Evolutionary conservation across 1,140 invertebrate genomes (phyloP), one percentile per base, ranked within the genome.

Genomic region (Anoplolepis gracilipes): DNA sequence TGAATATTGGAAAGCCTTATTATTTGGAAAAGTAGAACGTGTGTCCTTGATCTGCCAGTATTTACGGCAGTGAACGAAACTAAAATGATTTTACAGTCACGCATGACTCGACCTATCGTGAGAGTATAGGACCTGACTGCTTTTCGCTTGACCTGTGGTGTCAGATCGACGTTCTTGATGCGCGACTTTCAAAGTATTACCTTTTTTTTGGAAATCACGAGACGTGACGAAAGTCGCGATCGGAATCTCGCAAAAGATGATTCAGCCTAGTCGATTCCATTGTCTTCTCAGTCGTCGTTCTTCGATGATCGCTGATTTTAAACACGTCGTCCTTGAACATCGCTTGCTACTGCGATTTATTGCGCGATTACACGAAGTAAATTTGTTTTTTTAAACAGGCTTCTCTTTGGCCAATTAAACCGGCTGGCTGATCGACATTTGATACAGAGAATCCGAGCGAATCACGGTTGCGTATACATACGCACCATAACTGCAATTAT

Each of bases 51-150:
- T 75, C 84, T 64, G 57, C 42, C 33, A 55, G 28, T 85, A 53
- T 10, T 42, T 73, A 19, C 10, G 19, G 2, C 53, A 28, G 25
- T 30, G 39, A 91, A 92, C 46, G 90, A 93, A 91, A 92, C 88
- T 89, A 88, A 92, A 92, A 91, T 91, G 86, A 92, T 92, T 89
- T 91, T 90, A 89, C 77, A 88, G 91, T 92, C 88, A 90, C 87
- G 90, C 91, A 88, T 84, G 87, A 84, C 78, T 90, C 88, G 89
- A 65, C 70, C 64, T 85, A 86, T 67, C 85, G 90, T 86, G 90
- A 92, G 91, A 86, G 84, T 70, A 76, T 82, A 22, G 19, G 69
- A 53, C 67, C 46, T 36, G 87, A 76, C 79, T 25, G 49, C 77
- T 82, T 72, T 69, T 70, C 84, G 88, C 87, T 85, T 81, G 87